A percentile compares a stretch with the other conserved stretches of the same genome.
These are phyloP conservation scores for Anastrepha obliqua DNA, from an alignment of 1,140 invertebrate species.

Conservation along the genomic window DNA sequence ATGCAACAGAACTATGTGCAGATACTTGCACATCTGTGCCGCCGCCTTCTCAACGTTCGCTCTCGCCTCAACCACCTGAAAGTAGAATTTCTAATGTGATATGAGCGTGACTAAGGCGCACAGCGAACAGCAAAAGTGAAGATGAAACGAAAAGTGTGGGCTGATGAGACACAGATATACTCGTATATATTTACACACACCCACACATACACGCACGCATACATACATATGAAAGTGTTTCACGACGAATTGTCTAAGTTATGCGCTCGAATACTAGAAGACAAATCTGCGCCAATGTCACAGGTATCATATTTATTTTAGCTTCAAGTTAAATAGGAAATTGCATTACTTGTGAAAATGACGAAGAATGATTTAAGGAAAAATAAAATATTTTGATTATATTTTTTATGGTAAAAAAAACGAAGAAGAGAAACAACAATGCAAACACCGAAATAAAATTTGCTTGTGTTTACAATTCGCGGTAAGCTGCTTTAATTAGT, in stretches of 20 bases:
- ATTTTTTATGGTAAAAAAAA: too few species aligned
- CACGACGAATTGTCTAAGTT: constrained; percentile 35
- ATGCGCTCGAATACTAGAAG: neutral
- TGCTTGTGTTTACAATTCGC: neutral
- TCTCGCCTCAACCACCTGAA: neutral
- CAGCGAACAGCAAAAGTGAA: neutral
- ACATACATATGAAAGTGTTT: neutral
- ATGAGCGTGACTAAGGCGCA: constrained; percentile 1
- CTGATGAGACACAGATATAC: too few species aligned
- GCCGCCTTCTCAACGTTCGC: neutral
- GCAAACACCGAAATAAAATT: neutral
- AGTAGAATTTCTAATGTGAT: constrained; percentile 1
- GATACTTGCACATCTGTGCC: neutral
- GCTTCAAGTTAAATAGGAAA: constrained; percentile 20
- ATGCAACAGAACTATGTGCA: neutral
- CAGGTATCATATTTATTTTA: neutral
- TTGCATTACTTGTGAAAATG: constrained; percentile 10
- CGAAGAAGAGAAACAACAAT: too few species aligned
- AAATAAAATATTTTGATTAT: neutral
- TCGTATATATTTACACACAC: neutral
- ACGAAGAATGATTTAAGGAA: neutral
- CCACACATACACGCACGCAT: neutral
- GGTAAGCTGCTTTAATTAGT: neutral
- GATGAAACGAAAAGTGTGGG: neutral
- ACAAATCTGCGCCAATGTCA: neutral